Evolutionary conservation across 2,797 vertebrate genomes (phyloP), one percentile per base, ranked within the genome.

Genomic region (Schizopygopsis malacanthus): DNA sequence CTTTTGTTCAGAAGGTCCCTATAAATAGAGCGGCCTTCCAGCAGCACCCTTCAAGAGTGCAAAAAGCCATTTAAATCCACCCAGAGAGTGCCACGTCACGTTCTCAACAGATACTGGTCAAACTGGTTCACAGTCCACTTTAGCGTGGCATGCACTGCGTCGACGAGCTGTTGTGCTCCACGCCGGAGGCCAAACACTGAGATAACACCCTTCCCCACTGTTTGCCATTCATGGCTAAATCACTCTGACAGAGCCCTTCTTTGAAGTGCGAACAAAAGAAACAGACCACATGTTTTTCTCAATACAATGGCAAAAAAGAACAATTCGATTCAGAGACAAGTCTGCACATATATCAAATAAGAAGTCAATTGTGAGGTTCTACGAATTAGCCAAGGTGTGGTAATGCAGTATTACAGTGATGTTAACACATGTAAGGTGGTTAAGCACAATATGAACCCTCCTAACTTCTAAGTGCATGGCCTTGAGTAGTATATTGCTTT

Each of bases 41-140:
- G 16, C 59, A 47, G 52, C 5, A 16, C 54, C 33, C 56, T 59
- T n/a, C 56, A 59, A 59, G 56, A 37, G 63, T 67, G 12, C n/a
- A 50, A 45, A 65, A 59, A 65, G 28, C 28, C 82, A 76, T 45
- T 45, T 28, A 56, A 39, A 59, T 72, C 20, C n/a, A 67, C 78
- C 41, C 39, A 79, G 56, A 65, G 39, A 80, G 70, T 0, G 18
- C 10, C 54, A 41, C 12, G 6, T 16, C 54, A 41, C 12, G 10
- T 41, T 41, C 76, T 78, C 20, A 16, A n/a, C 41, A 45, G 41
- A 72, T 13, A n/a, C 10, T 45, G 11, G 39, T 45, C 15, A 45
- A 43, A 72, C 33, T 16, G 12, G 33, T 52, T 25, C 16, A 20
- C 47, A 5, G 13, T 77, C 73, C 20, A 77, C 16, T 56, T 54